Evolutionary conservation across 2,888 invertebrate genomes (phyloP), one percentile per base, ranked within the genome.

Genomic region (Dryadula phaetusa): DNA sequence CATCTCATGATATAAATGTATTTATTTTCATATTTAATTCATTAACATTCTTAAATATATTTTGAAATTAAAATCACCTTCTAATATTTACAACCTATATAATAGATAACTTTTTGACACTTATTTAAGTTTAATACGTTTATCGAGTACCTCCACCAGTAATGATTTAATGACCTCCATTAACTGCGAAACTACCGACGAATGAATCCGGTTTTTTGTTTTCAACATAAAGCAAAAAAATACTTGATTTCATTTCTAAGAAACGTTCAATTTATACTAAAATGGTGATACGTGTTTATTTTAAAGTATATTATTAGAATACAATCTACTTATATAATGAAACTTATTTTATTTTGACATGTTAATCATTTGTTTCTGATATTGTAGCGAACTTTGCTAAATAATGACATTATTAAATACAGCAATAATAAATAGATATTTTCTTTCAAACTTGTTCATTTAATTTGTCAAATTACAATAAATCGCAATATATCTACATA

Each of bases 131-230:
- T 46, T 44, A 42, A 60, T 60, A 28, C 32, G 46, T 46, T 28
- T 44, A 60, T 44, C 44, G 18, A 60, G 20, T 44, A 32, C 28
- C 60, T 20, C 44, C 60, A 42, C 22, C 54, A 47, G 18, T 64
- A 46, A 58, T 47, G 25, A 58, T 64, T 58, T 64, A 47, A 64
- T 64, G 58, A 64, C 25, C 25, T 37, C 49, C 20, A 47, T 25
- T 64, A 64, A 47, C 47, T 40, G 28, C 47, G 46, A 64, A 56
- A 56, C 22, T 46, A 56, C 37, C 34, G 56, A 8, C 64, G 18
- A 58, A 58, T 49, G 32, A 46, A 60, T 60, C 60, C 60, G 60
- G 60, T 60, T 60, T 60, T 60, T 60, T 42, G 44, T 60, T 60
- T 60, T 46, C 28, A 32, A 58, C 18, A 20, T 60, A 18, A 28